These are phyloP conservation scores for Phytoseiulus persimilis DNA, from an alignment of 2,888 invertebrate species.

Conservation along the genomic window DNA sequence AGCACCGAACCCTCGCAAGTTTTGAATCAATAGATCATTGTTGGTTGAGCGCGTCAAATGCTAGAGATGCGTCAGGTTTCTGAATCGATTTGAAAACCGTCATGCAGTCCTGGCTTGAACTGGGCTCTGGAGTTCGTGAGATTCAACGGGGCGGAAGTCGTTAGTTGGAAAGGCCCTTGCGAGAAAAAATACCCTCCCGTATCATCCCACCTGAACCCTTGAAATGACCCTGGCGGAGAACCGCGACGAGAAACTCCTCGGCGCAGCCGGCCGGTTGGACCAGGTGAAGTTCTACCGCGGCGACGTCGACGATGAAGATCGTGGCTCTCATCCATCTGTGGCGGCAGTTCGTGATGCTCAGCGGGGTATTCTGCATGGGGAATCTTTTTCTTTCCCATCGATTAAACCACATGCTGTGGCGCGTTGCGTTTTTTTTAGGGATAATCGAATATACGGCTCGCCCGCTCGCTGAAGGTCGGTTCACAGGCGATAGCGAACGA, in stretches of 20 bases:
- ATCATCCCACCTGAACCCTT: neutral
- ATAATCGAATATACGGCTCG: neutral
- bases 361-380: neutral
- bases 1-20: no score
- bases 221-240: neutral
- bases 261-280: neutral
- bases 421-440: neutral
- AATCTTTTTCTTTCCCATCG: neutral
- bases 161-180: neutral
- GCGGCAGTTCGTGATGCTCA: neutral
- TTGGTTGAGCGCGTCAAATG: no score
- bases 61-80: constrained; percentile 41
- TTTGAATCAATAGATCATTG: no score
- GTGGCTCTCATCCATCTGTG: neutral
- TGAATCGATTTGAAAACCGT: no score
- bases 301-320: neutral
- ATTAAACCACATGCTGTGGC: neutral
- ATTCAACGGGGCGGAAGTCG: neutral
- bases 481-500: neutral
- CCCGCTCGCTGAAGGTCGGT: neutral
- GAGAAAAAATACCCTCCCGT: neutral
- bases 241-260: neutral
- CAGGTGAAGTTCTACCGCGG: neutral
- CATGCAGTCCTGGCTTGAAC: no score
- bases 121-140: no score